Evolutionary conservation across 2,113 vertebrate genomes (phyloP).

Genomic region (Perca schrenkii): DNA sequence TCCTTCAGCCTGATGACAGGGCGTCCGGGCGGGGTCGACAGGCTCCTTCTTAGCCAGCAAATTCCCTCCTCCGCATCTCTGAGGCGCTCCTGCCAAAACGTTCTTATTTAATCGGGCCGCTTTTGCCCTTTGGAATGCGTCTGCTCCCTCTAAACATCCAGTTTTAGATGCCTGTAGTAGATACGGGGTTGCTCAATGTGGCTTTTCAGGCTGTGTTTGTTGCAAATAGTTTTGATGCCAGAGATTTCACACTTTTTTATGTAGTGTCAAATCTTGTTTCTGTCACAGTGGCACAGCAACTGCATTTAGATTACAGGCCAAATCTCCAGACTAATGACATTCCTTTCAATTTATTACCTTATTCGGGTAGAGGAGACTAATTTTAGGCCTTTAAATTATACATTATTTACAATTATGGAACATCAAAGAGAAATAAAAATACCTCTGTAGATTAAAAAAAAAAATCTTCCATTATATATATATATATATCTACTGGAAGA

Average conservation of each 20-base stretch:
- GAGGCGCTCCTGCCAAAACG: constrained; percentile 21
- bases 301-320: not conserved
- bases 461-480: not conserved
- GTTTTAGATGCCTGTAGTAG: constrained; percentile 1
- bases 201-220: constrained; percentile 23
- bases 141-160: constrained; percentile 18
- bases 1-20: constrained; percentile 46
- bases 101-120: constrained; percentile 11
- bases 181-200: not conserved
- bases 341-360: not conserved
- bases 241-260: not conserved
- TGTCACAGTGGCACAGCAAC: not conserved
- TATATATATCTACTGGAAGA: not conserved
- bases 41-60: not conserved
- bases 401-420: not conserved
- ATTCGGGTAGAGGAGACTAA: too few relatives aligned
- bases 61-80: constrained; percentile 17
- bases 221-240: not conserved
- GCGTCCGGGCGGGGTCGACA: not conserved
- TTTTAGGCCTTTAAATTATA: not conserved
- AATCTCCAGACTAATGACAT: not conserved
- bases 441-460: not conserved
- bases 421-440: not conserved
- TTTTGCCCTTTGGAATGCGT: constrained; percentile 14
- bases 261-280: not conserved